phyloP scores from a whole-genome alignment of 2,113 vertebrate species.

The Phylloscopus trochilus region DNA sequence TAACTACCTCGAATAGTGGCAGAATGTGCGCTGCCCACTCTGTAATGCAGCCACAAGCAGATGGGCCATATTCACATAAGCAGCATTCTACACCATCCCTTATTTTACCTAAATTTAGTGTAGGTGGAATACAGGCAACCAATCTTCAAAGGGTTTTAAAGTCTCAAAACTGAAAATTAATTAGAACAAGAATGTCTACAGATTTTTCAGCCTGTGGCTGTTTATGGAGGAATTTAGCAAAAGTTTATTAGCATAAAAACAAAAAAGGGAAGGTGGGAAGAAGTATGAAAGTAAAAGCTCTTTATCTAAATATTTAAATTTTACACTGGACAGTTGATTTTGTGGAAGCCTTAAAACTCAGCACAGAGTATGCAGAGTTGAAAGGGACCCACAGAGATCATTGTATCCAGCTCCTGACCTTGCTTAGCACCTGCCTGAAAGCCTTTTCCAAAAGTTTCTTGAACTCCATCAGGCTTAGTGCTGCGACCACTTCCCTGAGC shows the following conservation, averaged over 20 bases:
- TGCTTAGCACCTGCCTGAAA: background rate
- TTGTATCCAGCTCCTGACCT: rapidly evolving
- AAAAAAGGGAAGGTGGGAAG: background rate
- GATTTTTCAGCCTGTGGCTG: background rate
- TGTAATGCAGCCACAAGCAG: background rate
- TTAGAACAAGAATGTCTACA: background rate
- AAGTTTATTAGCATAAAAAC: background rate
- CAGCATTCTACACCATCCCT: background rate
- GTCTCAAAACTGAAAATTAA: background rate
- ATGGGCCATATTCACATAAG: background rate
- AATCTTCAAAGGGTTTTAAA: background rate
- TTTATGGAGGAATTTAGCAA: background rate
- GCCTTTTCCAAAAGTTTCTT: background rate
- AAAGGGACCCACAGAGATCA: background rate
- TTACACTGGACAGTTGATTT: background rate
- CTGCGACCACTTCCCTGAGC: no score
- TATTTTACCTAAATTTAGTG: background rate
- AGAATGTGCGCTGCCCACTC: background rate
- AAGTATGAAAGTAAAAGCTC: background rate
- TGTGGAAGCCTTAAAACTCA: background rate
- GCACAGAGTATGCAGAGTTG: background rate
- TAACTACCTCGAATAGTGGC: background rate
- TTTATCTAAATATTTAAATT: background rate
- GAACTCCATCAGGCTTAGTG: background rate
- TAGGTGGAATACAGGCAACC: background rate